phyloP scores from a whole-genome alignment of 1,140 invertebrate genomes.

The Trichonephila inaurata region DNA sequence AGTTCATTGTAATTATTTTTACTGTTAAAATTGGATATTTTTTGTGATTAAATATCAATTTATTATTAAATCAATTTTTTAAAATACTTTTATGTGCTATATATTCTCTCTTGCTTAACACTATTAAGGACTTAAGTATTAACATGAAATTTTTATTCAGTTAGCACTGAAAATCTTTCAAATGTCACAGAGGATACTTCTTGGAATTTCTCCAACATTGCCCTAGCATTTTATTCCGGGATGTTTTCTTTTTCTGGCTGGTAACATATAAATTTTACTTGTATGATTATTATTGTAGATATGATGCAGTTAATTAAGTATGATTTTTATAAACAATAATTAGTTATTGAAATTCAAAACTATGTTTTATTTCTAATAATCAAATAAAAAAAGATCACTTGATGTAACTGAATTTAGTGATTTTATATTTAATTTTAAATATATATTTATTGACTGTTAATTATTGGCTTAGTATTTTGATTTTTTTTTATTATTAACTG shows the following conservation, averaged over 20 bases:
- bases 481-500: too few species aligned
- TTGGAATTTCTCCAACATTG: constrained; percentile 90
- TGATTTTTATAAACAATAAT: too few species aligned
- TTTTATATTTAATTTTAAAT: too few species aligned
- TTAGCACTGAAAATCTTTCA: constrained; percentile 86
- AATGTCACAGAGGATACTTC: constrained; percentile 90
- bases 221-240: constrained; percentile 95
- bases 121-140: neutral
- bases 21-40: too few species aligned
- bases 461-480: too few species aligned
- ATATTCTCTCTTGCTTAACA: neutral
- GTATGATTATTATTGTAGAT: neutral
- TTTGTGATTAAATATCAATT: neutral
- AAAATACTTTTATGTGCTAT: neutral
- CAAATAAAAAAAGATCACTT: too few species aligned
- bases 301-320: too few species aligned
- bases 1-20: too few species aligned
- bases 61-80: neutral
- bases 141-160: constrained; percentile 78
- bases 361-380: too few species aligned
- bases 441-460: too few species aligned
- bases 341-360: too few species aligned
- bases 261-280: constrained; percentile 81
- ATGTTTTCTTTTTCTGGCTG: constrained; percentile 98
- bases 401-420: too few species aligned